A percentile compares a stretch with the other conserved stretches of the same genome.
Evolutionary conservation across 2,113 vertebrate species (phyloP).

Genomic region (Columba livia): DNA sequence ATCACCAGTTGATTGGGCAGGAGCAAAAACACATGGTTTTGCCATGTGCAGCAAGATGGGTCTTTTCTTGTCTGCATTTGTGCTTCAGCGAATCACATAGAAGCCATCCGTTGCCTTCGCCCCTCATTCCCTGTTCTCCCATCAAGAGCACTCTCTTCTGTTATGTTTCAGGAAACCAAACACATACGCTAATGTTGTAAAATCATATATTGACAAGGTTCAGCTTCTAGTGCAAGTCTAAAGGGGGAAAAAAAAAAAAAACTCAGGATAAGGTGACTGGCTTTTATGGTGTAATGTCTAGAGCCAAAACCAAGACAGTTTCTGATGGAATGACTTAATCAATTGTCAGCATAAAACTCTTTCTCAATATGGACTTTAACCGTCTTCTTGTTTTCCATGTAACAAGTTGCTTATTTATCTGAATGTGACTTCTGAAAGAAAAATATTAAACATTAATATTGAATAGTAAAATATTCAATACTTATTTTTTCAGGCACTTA

Average conservation of each 20-base stretch:
- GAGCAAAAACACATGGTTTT: neutral
- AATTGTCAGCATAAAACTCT: constrained; percentile 60
- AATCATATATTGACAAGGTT: neutral
- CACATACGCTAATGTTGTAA: constrained; percentile 52
- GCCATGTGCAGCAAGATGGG: neutral
- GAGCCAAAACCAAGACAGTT: constrained; percentile 24
- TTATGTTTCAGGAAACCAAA: constrained; percentile 58
- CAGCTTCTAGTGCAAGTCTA: constrained; percentile 34
- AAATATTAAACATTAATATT: neutral
- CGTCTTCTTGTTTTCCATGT: neutral
- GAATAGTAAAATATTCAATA: neutral
- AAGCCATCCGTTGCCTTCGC: neutral
- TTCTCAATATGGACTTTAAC: neutral
- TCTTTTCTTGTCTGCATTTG: constrained; percentile 27
- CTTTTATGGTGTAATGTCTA: constrained; percentile 14
- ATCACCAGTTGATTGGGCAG: neutral
- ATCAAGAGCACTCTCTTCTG: neutral
- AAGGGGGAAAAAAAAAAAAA: neutral
- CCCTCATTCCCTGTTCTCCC: neutral
- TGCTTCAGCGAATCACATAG: neutral
- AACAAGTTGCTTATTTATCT: neutral
- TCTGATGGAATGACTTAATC: constrained; percentile 34
- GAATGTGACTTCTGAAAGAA: neutral
- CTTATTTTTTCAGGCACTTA: neutral
- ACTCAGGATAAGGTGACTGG: neutral